Conservation (phyloP, 2,113 vertebrate genomes). For the Muntiacus reevesi region DNA sequence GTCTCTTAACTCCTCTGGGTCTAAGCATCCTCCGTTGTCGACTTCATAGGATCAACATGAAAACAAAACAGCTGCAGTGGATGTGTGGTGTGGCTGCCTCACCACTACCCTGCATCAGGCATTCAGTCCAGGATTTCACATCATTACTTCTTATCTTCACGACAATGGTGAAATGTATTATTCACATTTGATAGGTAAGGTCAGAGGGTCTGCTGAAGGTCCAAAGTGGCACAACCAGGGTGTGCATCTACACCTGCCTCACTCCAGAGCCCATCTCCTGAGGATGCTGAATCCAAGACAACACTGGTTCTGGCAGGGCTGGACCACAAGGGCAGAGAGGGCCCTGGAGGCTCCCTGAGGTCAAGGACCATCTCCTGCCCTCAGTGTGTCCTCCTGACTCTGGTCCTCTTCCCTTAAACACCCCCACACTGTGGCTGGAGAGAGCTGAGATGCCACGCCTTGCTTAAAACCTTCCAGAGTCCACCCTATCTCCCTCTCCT, state of each 20-base stretch:
- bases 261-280: neutral
- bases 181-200: neutral
- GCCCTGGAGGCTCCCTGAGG: neutral
- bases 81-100: neutral
- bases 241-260: neutral
- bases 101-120: too few relatives aligned
- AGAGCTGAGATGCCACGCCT: neutral
- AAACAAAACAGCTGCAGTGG: neutral
- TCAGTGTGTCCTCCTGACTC: neutral
- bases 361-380: neutral
- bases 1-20: neutral
- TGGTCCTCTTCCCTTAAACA: neutral
- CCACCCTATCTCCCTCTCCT: neutral
- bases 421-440: too few relatives aligned
- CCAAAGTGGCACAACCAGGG: neutral
- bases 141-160: neutral
- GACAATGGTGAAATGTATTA: neutral
- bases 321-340: neutral
- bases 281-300: neutral
- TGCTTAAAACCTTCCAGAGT: neutral
- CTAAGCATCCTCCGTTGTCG: neutral
- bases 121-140: neutral
- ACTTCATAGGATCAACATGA: neutral
- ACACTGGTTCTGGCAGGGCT: neutral
- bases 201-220: neutral